A percentile compares a stretch with the other conserved stretches of the same genome.
These are phyloP conservation scores for Alosa sapidissima DNA, from an alignment of 2,797 vertebrate species.

Conservation along the genomic window DNA sequence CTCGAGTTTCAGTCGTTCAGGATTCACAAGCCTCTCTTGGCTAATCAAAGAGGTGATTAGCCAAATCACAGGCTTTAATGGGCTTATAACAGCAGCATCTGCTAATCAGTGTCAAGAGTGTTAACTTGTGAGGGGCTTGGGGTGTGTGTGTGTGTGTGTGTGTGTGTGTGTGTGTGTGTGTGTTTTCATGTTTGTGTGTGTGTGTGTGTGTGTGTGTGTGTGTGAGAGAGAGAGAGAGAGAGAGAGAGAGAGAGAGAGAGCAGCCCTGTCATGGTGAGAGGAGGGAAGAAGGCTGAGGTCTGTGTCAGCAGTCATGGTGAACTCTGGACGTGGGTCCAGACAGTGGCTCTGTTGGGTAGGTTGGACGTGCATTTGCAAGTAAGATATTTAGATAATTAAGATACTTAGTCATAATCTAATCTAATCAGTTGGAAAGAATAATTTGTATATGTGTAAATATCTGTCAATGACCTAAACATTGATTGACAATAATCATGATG, in stretches of 20 bases:
- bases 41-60: constrained; percentile 58
- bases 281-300: not conserved
- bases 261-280: not conserved
- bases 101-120: constrained; percentile 56
- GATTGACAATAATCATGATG: not conserved
- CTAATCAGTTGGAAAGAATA: not conserved
- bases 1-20: constrained; percentile 36
- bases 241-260: too few relatives aligned
- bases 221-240: too few relatives aligned
- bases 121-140: constrained; percentile 47
- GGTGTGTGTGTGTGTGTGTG: constrained; percentile 19
- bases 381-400: not conserved
- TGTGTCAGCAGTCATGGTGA: not conserved
- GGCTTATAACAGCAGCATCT: constrained; percentile 50
- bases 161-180: not conserved
- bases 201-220: not conserved
- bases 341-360: not conserved
- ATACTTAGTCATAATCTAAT: not conserved
- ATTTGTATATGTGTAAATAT: not conserved
- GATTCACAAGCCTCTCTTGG: constrained; percentile 42
- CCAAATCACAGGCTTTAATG: constrained; percentile 55
- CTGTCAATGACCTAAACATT: not conserved
- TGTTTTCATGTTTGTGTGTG: not conserved
- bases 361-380: not conserved
- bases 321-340: not conserved